Base-by-base conservation (phyloP, 1,140 invertebrate genomes). In the Drosophila novamexicana region DNA sequence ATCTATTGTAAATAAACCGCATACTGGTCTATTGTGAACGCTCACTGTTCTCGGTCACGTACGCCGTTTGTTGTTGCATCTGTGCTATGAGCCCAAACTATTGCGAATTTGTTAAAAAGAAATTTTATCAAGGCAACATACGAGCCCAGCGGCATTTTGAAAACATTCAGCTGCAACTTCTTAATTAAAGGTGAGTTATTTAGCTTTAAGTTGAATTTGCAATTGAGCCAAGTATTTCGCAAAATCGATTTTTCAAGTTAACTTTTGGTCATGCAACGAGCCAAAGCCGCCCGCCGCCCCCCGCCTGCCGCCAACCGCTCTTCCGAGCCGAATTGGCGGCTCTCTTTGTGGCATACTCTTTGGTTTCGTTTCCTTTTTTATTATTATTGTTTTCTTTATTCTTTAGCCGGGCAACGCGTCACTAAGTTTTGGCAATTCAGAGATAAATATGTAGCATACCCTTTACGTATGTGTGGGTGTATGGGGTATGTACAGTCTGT, bases 1-100 rank as follows among this genome's bases (percentile, higher is more conserved):
- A 86, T 86, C 83, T 86, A 77, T 77, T 86, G 83, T 83, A 86
- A 86, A 86, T 88, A 86, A 86, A 88, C 79, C 84, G 79, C 82
- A 81, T 82, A 84, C 63, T 61, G 47, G 44, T 69, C 82, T 76
- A 89, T 83, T 89, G 84, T 88, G 80, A 88, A 86, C 66, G 76
- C 45, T 16, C 57, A 69, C 76, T 83, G 78, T 77, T 88, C 62
- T 83, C 80, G 80, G 83, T 88, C 83, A 88, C 83, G 83, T 88
- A 88, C 79, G 83, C 83, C 83, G 76, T 71, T 70, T 70, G 59
- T 75, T 70, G 57, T 58, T 75, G 66, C 52, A 71, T 64, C 45
- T 70, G 65, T 57, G 56, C 44, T 72, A 39, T 53, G 37, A 53
- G 54, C 39, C 29, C 16, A 56, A 74, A 62, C 66, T 64, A 70